These are phyloP conservation scores for Caenorhabditis sp. DNA, from an alignment of 2,888 invertebrate species.

Conservation along the genomic window DNA sequence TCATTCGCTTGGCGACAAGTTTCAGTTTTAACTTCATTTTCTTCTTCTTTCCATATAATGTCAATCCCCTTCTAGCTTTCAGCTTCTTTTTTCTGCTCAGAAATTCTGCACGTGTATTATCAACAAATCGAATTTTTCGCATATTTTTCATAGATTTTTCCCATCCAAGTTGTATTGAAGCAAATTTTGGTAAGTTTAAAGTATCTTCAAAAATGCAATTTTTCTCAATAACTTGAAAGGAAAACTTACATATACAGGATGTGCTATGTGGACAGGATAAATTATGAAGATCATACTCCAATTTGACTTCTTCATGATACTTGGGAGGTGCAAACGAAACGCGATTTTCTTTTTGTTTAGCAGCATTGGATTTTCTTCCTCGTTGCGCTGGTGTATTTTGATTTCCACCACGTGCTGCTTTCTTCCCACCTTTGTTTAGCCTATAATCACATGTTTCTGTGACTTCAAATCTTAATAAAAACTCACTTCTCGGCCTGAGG, in stretches of 20 bases:
- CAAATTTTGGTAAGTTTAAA: slow-evolving; percentile 22
- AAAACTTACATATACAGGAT: slow-evolving; percentile 1
- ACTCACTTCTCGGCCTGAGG: background rate
- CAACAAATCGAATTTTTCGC: slow-evolving; percentile 10
- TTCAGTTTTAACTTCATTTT: background rate
- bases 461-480: no score
- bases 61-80: background rate
- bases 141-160: slow-evolving; percentile 6
- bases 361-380: slow-evolving; percentile 1
- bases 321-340: slow-evolving; percentile 1
- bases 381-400: background rate
- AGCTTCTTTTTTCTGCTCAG: slow-evolving; percentile 3
- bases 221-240: background rate
- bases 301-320: slow-evolving; percentile 3
- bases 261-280: background rate
- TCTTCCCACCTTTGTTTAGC: background rate
- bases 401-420: background rate
- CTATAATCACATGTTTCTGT: no score
- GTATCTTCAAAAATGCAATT: background rate
- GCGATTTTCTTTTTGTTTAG: background rate
- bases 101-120: slow-evolving; percentile 10
- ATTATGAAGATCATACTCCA: slow-evolving; percentile 9
- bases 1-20: background rate
- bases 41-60: background rate
- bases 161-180: slow-evolving; percentile 25